These are phyloP conservation scores for Setophaga coronata DNA, from an alignment of 2,113 vertebrate species.

Conservation along the genomic window DNA sequence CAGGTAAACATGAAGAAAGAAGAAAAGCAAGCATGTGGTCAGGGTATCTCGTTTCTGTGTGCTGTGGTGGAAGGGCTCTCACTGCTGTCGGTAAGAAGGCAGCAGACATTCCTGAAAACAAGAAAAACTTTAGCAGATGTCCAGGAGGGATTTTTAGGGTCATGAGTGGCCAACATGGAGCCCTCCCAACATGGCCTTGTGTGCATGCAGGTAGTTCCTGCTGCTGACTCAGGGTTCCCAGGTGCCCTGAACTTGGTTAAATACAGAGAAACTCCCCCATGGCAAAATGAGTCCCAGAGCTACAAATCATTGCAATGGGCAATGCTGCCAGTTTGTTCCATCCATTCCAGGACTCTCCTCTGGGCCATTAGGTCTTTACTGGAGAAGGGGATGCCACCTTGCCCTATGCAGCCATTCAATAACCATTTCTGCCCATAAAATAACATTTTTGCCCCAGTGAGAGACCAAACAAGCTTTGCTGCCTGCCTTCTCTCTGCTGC, in stretches of 20 bases:
- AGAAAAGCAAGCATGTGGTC: accelerated
- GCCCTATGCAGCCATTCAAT: no score
- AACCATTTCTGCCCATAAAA: background rate
- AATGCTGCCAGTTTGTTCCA: background rate
- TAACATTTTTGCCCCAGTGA: background rate
- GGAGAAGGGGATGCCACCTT: background rate
- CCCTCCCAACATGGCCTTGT: background rate
- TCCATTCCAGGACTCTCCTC: background rate
- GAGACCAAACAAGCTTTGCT: background rate
- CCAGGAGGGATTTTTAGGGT: background rate
- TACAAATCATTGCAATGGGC: background rate
- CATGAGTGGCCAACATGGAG: background rate
- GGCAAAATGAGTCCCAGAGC: background rate
- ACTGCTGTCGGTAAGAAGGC: background rate
- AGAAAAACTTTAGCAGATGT: background rate
- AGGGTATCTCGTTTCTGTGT: background rate
- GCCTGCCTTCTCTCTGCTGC: background rate
- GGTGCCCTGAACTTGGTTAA: background rate
- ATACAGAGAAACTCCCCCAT: background rate
- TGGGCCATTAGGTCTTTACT: background rate
- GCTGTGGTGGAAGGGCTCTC: background rate
- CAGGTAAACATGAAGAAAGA: background rate
- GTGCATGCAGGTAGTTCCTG: background rate
- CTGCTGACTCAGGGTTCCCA: background rate
- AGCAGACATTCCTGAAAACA: constrained; percentile 3